A percentile compares a stretch with the other conserved stretches of the same genome.
Conservation (phyloP, 1,140 invertebrate genomes). For the Polypedilum vanderplanki region DNA sequence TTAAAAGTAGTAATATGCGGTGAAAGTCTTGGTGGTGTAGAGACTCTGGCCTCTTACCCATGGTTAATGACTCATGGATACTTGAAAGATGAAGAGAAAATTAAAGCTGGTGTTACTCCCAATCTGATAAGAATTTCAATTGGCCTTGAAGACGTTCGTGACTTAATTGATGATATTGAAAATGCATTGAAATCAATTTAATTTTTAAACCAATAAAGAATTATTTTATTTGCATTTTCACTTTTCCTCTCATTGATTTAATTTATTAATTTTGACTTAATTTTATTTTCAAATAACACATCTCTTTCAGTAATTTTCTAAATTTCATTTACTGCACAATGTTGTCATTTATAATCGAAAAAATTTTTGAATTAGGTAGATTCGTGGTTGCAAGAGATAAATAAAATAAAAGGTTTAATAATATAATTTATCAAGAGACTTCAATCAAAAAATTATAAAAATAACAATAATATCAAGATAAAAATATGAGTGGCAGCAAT, state of each 20-base stretch:
- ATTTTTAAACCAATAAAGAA: background rate
- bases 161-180: slow-evolving; percentile 55
- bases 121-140: slow-evolving; percentile 57
- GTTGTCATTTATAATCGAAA: background rate
- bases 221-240: no score
- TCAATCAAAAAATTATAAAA: no score
- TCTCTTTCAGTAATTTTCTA: background rate
- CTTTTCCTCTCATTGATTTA: no score
- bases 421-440: no score
- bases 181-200: slow-evolving; percentile 43
- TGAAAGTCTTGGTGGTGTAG: slow-evolving; percentile 72
- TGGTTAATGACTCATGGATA: slow-evolving; percentile 42
- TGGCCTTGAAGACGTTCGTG: slow-evolving; percentile 53
- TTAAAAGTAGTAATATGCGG: slow-evolving; percentile 63
- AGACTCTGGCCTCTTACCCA: slow-evolving; percentile 58
- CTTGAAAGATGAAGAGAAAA: slow-evolving; percentile 44
- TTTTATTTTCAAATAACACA: background rate
- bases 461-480: no score
- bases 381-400: slow-evolving; percentile 60
- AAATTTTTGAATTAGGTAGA: slow-evolving; percentile 49
- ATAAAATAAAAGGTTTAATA: no score
- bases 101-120: slow-evolving; percentile 49
- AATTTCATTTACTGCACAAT: background rate
- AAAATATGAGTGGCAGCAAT: no score
- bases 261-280: no score